Percentiles rank a stretch among this genome's conserved stretches.
phyloP scores from a whole-genome alignment of 2,888 invertebrate genomes.

The Noctua comes region DNA sequence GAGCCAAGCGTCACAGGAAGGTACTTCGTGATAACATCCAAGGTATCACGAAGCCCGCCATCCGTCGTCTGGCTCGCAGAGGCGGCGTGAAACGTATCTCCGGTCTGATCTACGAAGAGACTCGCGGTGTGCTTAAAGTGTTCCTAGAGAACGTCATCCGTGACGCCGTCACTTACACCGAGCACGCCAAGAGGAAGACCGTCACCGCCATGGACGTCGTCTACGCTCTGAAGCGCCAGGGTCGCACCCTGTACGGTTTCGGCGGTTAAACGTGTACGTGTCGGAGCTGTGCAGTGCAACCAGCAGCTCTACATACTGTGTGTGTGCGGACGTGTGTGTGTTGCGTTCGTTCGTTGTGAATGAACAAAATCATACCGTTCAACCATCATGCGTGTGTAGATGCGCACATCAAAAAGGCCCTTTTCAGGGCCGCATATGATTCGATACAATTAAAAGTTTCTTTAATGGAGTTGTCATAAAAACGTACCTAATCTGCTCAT shows the following conservation, averaged over 20 bases:
- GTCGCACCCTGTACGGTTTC: constrained; percentile 67
- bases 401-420: constrained; percentile 45
- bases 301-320: constrained; percentile 6
- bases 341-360: constrained; percentile 87
- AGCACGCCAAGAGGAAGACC: constrained; percentile 94
- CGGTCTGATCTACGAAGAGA: constrained; percentile 94
- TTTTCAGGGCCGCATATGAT: constrained; percentile 53
- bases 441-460: constrained; percentile 1
- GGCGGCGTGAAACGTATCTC: constrained; percentile 92
- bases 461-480: constrained; percentile 4
- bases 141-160: constrained; percentile 89
- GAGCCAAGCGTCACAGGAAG: constrained; percentile 94
- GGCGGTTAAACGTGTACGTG: constrained; percentile 5
- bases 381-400: neutral
- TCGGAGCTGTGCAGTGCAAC: neutral
- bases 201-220: constrained; percentile 96
- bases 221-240: constrained; percentile 93
- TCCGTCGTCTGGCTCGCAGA: constrained; percentile 86
- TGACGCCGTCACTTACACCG: constrained; percentile 82
- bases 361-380: too few relatives aligned
- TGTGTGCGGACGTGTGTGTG: constrained; percentile 7
- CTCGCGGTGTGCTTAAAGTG: constrained; percentile 92
- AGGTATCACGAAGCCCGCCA: constrained; percentile 94
- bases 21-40: constrained; percentile 76
- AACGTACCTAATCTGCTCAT: neutral